Evolutionary conservation across 2,797 vertebrate genomes (phyloP).

Genomic region (Prionace glauca): DNA sequence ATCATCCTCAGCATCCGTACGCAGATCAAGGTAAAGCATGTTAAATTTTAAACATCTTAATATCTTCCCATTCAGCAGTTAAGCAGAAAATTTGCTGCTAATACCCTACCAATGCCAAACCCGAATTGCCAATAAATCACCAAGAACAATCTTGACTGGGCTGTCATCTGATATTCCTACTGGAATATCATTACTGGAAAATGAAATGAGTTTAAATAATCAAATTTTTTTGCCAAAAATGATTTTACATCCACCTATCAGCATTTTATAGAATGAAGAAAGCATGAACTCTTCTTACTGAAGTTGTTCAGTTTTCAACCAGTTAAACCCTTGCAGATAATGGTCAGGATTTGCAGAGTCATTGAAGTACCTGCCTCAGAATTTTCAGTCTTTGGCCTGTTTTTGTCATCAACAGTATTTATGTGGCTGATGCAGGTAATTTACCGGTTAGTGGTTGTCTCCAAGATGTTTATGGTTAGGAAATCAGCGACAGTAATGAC

Average conservation of each 20-base stretch:
- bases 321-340: not conserved
- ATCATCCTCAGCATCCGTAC: slow-evolving; percentile 85
- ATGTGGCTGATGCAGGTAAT: not conserved
- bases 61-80: not conserved
- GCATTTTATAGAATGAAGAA: not conserved
- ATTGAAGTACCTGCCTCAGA: not conserved
- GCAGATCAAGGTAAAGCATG: slow-evolving; percentile 80
- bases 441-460: not conserved
- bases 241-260: not conserved
- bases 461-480: not conserved
- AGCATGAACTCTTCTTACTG: not conserved
- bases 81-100: not conserved
- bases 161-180: not conserved
- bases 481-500: too few relatives aligned
- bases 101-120: not conserved
- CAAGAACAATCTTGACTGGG: not conserved
- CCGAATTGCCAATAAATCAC: not conserved
- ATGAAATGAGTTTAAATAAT: not conserved
- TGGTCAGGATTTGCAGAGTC: not conserved
- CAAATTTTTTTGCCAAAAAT: not conserved
- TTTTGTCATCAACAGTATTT: not conserved
- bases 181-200: not conserved
- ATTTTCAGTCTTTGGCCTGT: not conserved
- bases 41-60: not conserved
- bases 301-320: not conserved